Base-by-base conservation (phyloP, 2,888 invertebrate genomes). In the Balanococcus diminutus region DNA sequence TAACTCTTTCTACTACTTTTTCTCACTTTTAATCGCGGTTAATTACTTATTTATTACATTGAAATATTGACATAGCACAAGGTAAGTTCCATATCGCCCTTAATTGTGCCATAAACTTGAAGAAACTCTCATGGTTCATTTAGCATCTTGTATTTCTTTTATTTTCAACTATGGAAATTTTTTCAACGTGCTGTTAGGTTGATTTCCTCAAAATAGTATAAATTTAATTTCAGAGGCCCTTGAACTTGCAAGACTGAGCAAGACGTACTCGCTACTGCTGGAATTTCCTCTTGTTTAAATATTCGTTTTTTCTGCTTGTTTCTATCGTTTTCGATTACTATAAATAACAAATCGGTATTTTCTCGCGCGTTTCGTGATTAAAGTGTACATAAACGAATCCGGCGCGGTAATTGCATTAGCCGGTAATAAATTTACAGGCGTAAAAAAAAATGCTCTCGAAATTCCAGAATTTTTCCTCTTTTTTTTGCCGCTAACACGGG, bases 201-300 rank as follows among this genome's bases (percentile, higher is more conserved):
- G n/a, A 42, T 11, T 42, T 11, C 1, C 46, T 86, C 89, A 87
- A 87, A 88, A n/a, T 4, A 6, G 22, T 19, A 51, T 51, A 5
- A 51, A 51, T 51, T 22, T 4, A 8, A 56, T 22, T 56, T 22
- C 22, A 6, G 1, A 56, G 56, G 22, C 22, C 22, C 22, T 9
- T 56, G 56, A 56, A 56, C 56, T 22, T 22, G 22, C 8, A 2
- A 56, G 22, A 8, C 56, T 8, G 8, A 56, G 8, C n/a, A n/a
- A n/a, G n/a, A n/a, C n/a, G n/a, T 56, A 6, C 22, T 22, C 22
- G 56, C 14, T 11, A 5, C 36, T 11, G 11, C 42, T n/a, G 42
- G 22, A 56, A 46, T 56, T 22, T 56, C 22, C 22, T 56, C 56
- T 56, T 22, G 56, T 56, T 56, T 56, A 22, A 56, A 56, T 6